Evolutionary conservation across 2,113 vertebrate species (phyloP).

Genomic region (Helogale parvula): DNA sequence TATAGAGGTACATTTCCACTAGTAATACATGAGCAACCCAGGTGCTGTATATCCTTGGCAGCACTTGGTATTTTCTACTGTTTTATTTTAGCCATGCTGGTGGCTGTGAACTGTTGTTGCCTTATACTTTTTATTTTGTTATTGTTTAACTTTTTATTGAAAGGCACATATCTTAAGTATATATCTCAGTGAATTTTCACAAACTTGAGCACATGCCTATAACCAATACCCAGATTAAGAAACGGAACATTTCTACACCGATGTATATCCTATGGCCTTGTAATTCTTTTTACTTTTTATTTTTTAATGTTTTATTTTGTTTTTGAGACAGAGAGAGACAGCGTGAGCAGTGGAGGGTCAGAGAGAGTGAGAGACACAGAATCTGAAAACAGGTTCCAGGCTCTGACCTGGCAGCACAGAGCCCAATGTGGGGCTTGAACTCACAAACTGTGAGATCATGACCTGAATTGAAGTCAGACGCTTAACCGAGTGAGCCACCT

Average conservation of each 20-base stretch:
- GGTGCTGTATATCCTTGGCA: not conserved
- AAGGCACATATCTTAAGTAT: not conserved
- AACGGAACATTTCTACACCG: not conserved
- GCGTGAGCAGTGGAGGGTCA: too few species aligned
- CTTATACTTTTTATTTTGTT: not conserved
- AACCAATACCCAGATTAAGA: not conserved
- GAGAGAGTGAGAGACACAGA: too few species aligned
- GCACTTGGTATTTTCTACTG: not conserved
- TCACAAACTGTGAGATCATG: too few species aligned
- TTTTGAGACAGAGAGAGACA: too few species aligned
- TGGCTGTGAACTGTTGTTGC: not conserved
- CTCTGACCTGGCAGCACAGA: too few species aligned
- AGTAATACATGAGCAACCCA: not conserved
- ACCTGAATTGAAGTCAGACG: too few species aligned
- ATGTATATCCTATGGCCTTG: not conserved
- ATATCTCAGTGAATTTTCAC: conserved; percentile 12
- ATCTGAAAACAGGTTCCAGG: too few species aligned
- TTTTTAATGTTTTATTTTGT: too few species aligned
- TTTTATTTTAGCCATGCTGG: not conserved
- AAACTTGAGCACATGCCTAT: not conserved
- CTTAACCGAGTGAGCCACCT: too few species aligned
- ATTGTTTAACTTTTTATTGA: conserved; percentile 7
- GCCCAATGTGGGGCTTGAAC: too few species aligned
- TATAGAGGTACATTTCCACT: not conserved
- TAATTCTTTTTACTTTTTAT: too few species aligned